These are phyloP conservation scores for Prionace glauca DNA, from an alignment of 2,797 vertebrate genomes.

Conservation along the genomic window DNA sequence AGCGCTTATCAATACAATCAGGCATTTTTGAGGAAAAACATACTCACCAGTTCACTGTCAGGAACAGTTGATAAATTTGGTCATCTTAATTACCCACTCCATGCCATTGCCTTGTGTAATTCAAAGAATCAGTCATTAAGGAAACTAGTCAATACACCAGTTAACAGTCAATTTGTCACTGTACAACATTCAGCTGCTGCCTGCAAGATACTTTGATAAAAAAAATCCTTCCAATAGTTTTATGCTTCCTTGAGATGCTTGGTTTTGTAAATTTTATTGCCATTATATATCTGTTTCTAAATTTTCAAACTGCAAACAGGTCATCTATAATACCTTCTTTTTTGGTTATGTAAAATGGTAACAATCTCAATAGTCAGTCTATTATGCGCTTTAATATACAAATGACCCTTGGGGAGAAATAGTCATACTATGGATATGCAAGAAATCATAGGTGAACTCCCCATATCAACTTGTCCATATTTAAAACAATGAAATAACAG, in stretches of 20 bases:
- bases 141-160: neutral
- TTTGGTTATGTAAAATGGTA: neutral
- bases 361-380: neutral
- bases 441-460: neutral
- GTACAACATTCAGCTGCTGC: neutral
- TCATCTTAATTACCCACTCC: conserved; percentile 20
- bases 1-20: neutral
- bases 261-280: neutral
- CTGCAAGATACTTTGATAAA: neutral
- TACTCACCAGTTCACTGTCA: neutral
- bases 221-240: neutral
- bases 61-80: neutral
- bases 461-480: neutral
- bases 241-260: neutral
- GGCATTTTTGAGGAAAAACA: neutral
- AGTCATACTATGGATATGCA: neutral
- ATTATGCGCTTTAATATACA: neutral
- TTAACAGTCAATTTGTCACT: neutral
- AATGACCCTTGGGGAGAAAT: neutral
- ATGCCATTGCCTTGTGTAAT: neutral
- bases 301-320: neutral
- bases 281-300: neutral
- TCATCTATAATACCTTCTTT: neutral
- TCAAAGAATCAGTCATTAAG: conserved; percentile 17
- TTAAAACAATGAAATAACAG: neutral